A percentile compares a stretch with the other conserved stretches of the same genome.
These are phyloP conservation scores for Parnassius apollo DNA, from an alignment of 2,888 invertebrate genomes.

Conservation along the genomic window DNA sequence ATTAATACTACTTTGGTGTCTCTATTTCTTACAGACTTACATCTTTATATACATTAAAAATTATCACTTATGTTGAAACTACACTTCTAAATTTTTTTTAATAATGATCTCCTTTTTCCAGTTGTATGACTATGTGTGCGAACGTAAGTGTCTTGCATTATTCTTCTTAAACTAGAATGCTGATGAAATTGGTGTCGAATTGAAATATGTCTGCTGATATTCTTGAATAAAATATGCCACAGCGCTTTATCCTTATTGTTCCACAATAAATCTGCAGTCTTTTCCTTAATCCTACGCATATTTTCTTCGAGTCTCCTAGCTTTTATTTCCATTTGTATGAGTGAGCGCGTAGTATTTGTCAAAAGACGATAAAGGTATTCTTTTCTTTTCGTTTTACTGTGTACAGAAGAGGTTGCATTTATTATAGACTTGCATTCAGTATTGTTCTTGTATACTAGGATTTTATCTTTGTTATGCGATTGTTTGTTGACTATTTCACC, in stretches of 20 bases:
- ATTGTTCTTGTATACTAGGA: conserved; percentile 45
- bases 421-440: conserved; percentile 59
- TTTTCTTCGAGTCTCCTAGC: conserved; percentile 79
- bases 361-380: conserved; percentile 79
- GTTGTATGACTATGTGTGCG: conserved; percentile 50
- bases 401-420: conserved; percentile 62
- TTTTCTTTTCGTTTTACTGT: conserved; percentile 68
- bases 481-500: conserved; percentile 39
- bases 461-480: conserved; percentile 38
- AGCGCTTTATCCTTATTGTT: conserved; percentile 78
- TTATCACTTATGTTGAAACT: background rate
- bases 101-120: conserved; percentile 55
- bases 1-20: no score
- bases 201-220: conserved; percentile 76
- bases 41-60: background rate
- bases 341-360: conserved; percentile 79
- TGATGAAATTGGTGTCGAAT: conserved; percentile 77
- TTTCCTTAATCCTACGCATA: conserved; percentile 80
- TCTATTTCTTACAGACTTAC: no score
- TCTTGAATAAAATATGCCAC: conserved; percentile 79
- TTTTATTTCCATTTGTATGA: conserved; percentile 82
- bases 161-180: conserved; percentile 69
- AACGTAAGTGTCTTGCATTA: conserved; percentile 66
- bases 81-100: conserved; percentile 31
- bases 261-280: conserved; percentile 80